These are phyloP conservation scores for Hirtodrosophila trivittata DNA, from an alignment of 2,888 invertebrate species.

Conservation along the genomic window DNA sequence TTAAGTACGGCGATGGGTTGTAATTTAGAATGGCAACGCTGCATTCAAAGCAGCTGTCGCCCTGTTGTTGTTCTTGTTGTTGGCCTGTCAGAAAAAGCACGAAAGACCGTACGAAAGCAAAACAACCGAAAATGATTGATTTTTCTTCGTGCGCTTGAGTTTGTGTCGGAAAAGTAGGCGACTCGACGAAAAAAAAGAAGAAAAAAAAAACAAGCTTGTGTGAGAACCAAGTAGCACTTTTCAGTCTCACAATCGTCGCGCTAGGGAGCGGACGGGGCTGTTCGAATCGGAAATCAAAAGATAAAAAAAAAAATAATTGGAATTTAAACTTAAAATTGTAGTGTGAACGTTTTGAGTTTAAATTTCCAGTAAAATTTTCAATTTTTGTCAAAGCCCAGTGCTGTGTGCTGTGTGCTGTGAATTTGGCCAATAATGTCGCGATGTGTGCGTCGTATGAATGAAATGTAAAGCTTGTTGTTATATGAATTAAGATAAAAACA, in stretches of 20 bases:
- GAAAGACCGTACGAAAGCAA: conserved; percentile 69
- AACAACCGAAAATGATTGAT: conserved; percentile 79
- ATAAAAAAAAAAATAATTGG: conserved; percentile 30
- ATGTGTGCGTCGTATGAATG: conserved; percentile 6
- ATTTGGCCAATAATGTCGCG: conserved; percentile 5
- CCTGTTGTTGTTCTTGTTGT: conserved; percentile 37
- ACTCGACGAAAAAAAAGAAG: conserved; percentile 42
- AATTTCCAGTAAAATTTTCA: conserved; percentile 52
- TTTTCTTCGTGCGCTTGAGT: conserved; percentile 68
- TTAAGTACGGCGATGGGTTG: not conserved
- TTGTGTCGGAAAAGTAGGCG: conserved; percentile 69
- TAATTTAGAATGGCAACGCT: conserved; percentile 56
- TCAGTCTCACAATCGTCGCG: conserved; percentile 73
- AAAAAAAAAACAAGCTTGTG: conserved; percentile 26
- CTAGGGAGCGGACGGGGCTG: conserved; percentile 69
- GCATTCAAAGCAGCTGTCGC: conserved; percentile 46
- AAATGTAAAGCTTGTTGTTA: not conserved
- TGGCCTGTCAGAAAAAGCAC: conserved; percentile 50
- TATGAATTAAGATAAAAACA: conserved; percentile 17
- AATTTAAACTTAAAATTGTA: conserved; percentile 49
- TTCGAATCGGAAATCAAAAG: conserved; percentile 24
- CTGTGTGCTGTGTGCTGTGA: conserved; percentile 25
- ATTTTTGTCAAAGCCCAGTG: conserved; percentile 28
- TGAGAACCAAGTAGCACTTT: conserved; percentile 39
- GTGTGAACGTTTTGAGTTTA: conserved; percentile 66